Evolutionary conservation across 2,888 invertebrate genomes (phyloP).

Genomic region (Macroteleia sp.): DNA sequence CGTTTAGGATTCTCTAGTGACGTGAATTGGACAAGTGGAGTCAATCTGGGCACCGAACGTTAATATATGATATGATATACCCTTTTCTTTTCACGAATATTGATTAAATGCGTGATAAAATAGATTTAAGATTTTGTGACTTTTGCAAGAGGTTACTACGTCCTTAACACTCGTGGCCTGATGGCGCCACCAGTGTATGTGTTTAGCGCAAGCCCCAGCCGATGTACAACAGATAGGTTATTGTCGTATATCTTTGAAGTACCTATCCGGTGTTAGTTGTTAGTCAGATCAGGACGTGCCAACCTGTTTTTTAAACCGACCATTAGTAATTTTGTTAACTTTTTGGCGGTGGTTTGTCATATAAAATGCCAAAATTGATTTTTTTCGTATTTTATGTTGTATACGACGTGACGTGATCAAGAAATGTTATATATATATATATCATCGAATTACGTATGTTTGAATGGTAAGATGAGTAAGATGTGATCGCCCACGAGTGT

Average conservation of each 20-base stretch:
- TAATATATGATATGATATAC: constrained; percentile 59
- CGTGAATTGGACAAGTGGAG: constrained; percentile 44
- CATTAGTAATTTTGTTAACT: constrained; percentile 72
- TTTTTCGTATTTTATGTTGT: constrained; percentile 30
- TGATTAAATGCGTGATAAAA: constrained; percentile 68
- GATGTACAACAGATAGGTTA: constrained; percentile 79
- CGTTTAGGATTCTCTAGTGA: constrained; percentile 36
- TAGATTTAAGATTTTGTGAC: constrained; percentile 63
- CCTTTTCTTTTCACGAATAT: constrained; percentile 55
- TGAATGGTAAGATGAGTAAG: constrained; percentile 47
- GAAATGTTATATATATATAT: constrained; percentile 9
- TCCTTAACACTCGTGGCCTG: constrained; percentile 61
- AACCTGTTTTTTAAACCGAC: constrained; percentile 78
- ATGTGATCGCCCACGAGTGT: constrained; percentile 31
- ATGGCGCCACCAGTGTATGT: constrained; percentile 62
- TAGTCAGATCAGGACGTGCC: constrained; percentile 80
- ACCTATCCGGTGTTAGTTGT: constrained; percentile 80
- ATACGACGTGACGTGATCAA: constrained; percentile 43
- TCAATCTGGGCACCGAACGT: constrained; percentile 42
- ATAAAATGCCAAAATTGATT: constrained; percentile 43
- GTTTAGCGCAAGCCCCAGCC: constrained; percentile 74
- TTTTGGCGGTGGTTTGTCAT: constrained; percentile 61
- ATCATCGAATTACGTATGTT: constrained; percentile 45
- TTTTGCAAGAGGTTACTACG: constrained; percentile 58
- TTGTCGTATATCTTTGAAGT: constrained; percentile 78